Base-by-base conservation (phyloP, 2,113 vertebrate species). In the Piaya cayana region DNA sequence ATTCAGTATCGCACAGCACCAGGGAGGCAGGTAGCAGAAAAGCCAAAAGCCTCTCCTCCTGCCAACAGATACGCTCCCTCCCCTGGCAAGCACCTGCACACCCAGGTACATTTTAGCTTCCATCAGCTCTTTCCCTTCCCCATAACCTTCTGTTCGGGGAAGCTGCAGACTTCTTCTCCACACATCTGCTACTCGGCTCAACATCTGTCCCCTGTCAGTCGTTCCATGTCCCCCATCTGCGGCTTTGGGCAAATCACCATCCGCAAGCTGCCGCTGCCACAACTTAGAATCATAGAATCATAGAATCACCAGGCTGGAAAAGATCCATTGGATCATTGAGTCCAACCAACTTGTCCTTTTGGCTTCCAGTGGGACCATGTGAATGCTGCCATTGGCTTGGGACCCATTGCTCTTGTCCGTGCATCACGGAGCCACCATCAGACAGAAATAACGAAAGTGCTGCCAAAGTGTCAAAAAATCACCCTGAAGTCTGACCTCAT, bases 401-500 rank as follows among this genome's bases (percentile, higher is more conserved):
- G 49, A 45, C 21, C 15, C 37, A 14, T 2, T 4, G 17, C 19
- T 80, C 52, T 65, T 22, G 42, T 19, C 59, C 52, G 2, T 1
- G 5, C 36, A 11, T 43, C 36, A 3, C 2, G 5, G 9, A 65
- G 43, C 16, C 49, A 37, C 21, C 27, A 16, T 12, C 12, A 25
- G 19, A 12, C 5, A 77, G 20, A 83, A 45, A 29, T 8, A 77
- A 37, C 5, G 18, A 18, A 67, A 83, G 23, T 2, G 2, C 55
- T 45, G 15, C 62, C 58, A 68, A 82, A 79, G 2, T 55, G 36
- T 6, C 2, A 8, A 26, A 76, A 65, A 80, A 2, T 37, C 19
- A 62, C 2, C 55, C 21, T 3, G 0, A 45, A 53, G 21, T 2
- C 15, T 32, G 63, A 11, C 56, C 32, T 11, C 2, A 2, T 1